A percentile compares a stretch with the other conserved stretches of the same genome.
phyloP scores from a whole-genome alignment of 2,113 vertebrate species.

The Neodon shergylaensis region DNA sequence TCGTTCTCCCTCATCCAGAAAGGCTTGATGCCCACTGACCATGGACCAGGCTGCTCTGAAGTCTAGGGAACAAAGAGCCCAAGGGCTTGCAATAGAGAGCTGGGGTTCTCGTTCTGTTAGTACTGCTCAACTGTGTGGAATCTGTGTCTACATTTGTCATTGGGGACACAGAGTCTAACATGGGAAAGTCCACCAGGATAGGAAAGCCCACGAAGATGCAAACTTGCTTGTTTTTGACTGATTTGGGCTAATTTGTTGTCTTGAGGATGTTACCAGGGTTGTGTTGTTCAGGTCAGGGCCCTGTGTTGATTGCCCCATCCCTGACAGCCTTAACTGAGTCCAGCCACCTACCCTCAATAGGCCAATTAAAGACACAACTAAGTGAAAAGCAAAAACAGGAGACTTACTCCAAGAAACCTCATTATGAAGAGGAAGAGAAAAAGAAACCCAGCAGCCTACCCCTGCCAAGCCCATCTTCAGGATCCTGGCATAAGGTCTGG shows the following conservation, averaged over 20 bases:
- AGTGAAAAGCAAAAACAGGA: neutral
- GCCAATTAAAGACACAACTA: neutral
- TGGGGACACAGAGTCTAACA: neutral
- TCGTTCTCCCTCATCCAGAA: neutral
- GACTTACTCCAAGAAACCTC: neutral
- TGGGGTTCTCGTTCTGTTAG: neutral
- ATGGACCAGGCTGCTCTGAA: neutral
- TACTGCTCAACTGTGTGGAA: neutral
- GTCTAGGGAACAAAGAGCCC: neutral
- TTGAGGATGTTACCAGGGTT: neutral
- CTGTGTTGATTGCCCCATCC: rapidly evolving
- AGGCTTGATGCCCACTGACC: neutral
- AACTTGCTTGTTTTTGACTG: neutral
- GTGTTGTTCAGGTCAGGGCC: neutral
- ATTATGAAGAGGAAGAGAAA: neutral
- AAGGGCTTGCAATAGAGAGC: neutral
- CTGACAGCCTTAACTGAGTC: neutral
- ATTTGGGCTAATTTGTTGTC: neutral
- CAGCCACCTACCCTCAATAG: neutral
- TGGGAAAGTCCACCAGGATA: neutral
- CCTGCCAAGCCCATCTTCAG: neutral
- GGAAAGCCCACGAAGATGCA: neutral
- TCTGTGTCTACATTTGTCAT: neutral
- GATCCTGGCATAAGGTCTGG: too few relatives aligned
- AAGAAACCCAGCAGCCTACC: neutral